phyloP scores from a whole-genome alignment of 92 coral and sea anemone genomes.

The Zoanthus sansibaricus region DNA sequence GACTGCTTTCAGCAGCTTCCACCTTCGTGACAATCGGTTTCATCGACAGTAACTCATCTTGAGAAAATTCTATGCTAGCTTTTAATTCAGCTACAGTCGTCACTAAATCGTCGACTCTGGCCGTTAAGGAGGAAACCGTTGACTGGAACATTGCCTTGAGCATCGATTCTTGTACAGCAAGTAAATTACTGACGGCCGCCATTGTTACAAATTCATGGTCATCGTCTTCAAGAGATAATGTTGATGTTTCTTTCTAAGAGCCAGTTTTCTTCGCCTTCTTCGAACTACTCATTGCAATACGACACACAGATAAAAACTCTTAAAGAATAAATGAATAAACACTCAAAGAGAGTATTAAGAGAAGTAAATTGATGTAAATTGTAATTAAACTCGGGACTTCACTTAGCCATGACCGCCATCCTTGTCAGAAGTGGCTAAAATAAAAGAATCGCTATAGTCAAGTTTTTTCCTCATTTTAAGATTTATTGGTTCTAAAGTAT shows the following conservation, averaged over 20 bases:
- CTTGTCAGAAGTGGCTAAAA: no score
- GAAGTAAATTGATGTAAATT: neutral
- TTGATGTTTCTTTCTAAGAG: neutral
- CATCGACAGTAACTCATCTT: slow-evolving; percentile 11
- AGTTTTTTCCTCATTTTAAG: no score
- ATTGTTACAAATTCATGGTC: slow-evolving; percentile 2
- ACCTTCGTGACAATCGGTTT: slow-evolving; percentile 21
- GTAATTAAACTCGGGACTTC: neutral
- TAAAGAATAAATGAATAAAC: neutral
- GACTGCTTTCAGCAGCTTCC: neutral
- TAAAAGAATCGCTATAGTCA: no score
- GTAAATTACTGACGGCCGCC: slow-evolving; percentile 14
- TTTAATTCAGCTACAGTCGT: neutral
- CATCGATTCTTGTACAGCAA: slow-evolving; percentile 23
- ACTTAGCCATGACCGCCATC: neutral
- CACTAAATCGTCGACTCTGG: neutral
- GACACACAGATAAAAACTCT: neutral
- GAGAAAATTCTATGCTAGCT: slow-evolving; percentile 24
- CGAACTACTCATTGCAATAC: slow-evolving; percentile 3
- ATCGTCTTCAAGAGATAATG: slow-evolving; percentile 1
- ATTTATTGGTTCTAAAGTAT: no score
- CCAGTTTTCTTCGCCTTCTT: neutral
- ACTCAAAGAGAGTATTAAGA: neutral
- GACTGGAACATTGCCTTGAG: slow-evolving; percentile 4
- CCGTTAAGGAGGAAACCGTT: slow-evolving; percentile 4